A percentile compares a stretch with the other conserved stretches of the same genome.
Conservation (phyloP, 2,797 vertebrate species). For the Hoplostethus atlanticus region DNA sequence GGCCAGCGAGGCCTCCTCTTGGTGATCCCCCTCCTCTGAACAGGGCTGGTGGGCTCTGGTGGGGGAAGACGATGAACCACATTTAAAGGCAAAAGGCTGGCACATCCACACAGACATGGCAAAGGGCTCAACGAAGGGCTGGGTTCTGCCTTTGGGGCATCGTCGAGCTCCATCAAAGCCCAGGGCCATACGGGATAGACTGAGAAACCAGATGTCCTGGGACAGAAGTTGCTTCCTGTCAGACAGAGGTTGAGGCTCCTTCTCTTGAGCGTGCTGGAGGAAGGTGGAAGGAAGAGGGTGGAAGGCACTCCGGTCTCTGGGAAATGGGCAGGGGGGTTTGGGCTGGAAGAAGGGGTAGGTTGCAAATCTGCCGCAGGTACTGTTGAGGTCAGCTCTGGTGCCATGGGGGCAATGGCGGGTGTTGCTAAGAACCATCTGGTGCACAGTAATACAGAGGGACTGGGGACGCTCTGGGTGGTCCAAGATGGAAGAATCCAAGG, state of each 20-base stretch:
- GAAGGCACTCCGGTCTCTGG: slow-evolving; percentile 85
- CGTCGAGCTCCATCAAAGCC: slow-evolving; percentile 91
- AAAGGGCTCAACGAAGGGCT: slow-evolving; percentile 92
- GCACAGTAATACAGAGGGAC: slow-evolving; percentile 81
- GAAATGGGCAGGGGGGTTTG: slow-evolving; percentile 80
- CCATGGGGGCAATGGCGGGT: slow-evolving; percentile 90
- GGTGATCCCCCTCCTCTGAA: slow-evolving; percentile 70
- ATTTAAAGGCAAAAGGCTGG: slow-evolving; percentile 83
- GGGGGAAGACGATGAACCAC: slow-evolving; percentile 50
- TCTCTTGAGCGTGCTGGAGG: slow-evolving; percentile 83
- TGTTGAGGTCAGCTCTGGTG: slow-evolving; percentile 86
- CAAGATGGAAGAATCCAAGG: slow-evolving; percentile 90
- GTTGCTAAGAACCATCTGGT: slow-evolving; percentile 89
- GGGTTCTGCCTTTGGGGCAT: slow-evolving; percentile 87
- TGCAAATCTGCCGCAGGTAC: slow-evolving; percentile 86
- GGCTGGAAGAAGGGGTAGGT: slow-evolving; percentile 88
- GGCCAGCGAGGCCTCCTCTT: slow-evolving; percentile 55
- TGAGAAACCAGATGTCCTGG: slow-evolving; percentile 91
- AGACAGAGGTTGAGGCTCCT: slow-evolving; percentile 57
- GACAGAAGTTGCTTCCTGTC: slow-evolving; percentile 75
- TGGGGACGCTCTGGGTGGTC: slow-evolving; percentile 91
- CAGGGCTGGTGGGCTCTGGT: slow-evolving; percentile 69
- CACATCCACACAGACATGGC: slow-evolving; percentile 93
- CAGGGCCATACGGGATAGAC: slow-evolving; percentile 86
- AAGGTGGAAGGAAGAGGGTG: slow-evolving; percentile 90